Base-by-base conservation (phyloP, 2,797 vertebrate species). In the Fratercula arctica region DNA sequence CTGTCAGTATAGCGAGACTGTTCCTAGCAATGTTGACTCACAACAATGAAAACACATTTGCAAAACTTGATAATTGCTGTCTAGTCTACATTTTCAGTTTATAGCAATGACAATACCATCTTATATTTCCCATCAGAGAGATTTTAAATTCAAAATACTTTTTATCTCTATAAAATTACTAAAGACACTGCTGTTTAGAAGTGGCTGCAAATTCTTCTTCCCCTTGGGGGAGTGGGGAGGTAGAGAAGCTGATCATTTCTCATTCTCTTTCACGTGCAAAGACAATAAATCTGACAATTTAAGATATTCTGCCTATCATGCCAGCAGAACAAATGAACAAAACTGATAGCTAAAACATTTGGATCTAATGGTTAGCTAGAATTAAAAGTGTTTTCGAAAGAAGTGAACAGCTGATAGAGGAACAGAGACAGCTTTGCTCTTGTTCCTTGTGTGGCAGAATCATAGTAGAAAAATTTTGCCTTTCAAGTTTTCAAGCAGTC, bases 31-130 rank as follows among this genome's bases (percentile, higher is more conserved):
- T 19, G 56, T 35, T 82, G 66, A 83, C 60, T 90, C 79, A 76
- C 66, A 69, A 25, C 48, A 95, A 80, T 6, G 6, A 74, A 90
- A 87, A 82, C 41, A 50, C 7, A 1, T 87, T 95, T 89, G 75
- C 69, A 92, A 85, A 96, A 79, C 87, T 39, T 19, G 21, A 2
- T 85, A 92, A 92, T 15, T 82, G 48, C 80, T 93, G 88, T 85
- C 88, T 87, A 29, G 68, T 29, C 86, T 59, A 50, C 18, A 26
- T 57, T 90, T 87, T 72, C 75, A 61, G 69, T 78, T 74, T 59
- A 68, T 3, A 93, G 23, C 66, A 78, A 39, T 13, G 59, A 68
- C 54, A 84, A 79, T 31, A 53, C 26, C 50, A 53, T n/a, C 31
- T 85, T 37, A 2, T 54, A 79, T 64, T 84, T 87, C 37, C 41